These are phyloP conservation scores for Sus cebifrons DNA, from an alignment of 2,797 vertebrate genomes.

Conservation along the genomic window DNA sequence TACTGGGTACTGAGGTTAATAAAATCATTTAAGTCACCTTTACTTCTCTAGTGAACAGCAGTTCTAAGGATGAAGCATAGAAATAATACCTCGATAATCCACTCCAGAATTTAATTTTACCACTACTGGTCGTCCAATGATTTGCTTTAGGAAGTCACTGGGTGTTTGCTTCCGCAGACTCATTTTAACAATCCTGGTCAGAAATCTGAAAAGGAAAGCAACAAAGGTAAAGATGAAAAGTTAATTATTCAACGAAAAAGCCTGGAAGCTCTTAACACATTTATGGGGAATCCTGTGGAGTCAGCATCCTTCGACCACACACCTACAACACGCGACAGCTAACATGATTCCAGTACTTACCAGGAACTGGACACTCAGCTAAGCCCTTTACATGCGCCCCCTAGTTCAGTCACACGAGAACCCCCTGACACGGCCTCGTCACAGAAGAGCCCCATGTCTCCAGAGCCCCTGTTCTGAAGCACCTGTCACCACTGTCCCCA, in stretches of 20 bases:
- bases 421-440: background rate
- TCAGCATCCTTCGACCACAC: too few relatives aligned
- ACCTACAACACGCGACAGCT: background rate
- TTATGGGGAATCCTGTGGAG: background rate
- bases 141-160: conserved; percentile 99
- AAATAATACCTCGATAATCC: conserved; percentile 97
- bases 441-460: background rate
- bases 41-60: conserved; percentile 58
- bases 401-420: background rate
- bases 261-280: background rate
- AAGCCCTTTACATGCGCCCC: accelerated
- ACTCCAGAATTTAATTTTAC: conserved; percentile 99
- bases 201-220: conserved; percentile 65
- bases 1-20: conserved; percentile 1
- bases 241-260: conserved; percentile 29
- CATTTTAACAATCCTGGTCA: conserved; percentile 91
- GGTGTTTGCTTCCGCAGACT: conserved; percentile 99
- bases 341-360: background rate
- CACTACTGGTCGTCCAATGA: conserved; percentile 98
- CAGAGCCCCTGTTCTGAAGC: background rate
- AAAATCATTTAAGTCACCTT: conserved; percentile 57
- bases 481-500: background rate
- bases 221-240: conserved; percentile 45
- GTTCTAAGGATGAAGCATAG: conserved; percentile 19
- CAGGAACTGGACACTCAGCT: background rate